Percentiles rank a stretch among this genome's conserved stretches.
Evolutionary conservation across 2,888 invertebrate species (phyloP).

Genomic region (Neelides folsomi): DNA sequence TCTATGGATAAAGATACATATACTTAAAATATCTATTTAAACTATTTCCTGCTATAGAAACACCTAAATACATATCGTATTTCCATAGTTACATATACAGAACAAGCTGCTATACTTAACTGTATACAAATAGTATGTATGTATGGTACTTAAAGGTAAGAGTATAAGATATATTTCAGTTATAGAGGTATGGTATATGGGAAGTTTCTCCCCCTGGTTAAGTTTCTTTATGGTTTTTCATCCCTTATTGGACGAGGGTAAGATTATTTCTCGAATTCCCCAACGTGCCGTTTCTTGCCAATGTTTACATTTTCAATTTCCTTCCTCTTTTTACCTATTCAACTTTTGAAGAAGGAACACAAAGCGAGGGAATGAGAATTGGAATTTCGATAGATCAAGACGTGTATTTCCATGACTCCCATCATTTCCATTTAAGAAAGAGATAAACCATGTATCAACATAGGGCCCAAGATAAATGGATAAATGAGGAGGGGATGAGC

Average conservation of each 20-base stretch:
- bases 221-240: not conserved
- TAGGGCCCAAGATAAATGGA: not conserved
- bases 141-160: no score
- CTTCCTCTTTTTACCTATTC: conserved; percentile 13
- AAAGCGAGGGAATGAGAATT: no score
- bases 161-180: no score
- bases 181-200: not conserved
- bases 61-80: no score
- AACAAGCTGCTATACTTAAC: no score
- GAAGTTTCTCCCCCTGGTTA: conserved; percentile 6
- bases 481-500: not conserved
- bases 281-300: conserved; percentile 30
- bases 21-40: no score
- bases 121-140: no score
- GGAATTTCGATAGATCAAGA: no score
- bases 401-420: no score
- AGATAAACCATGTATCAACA: not conserved
- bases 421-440: not conserved
- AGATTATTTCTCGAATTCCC: conserved; percentile 28
- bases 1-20: no score
- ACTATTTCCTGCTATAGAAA: no score
- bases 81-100: no score
- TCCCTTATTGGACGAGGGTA: conserved; percentile 7
- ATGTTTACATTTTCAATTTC: conserved; percentile 34
- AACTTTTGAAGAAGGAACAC: not conserved